These are phyloP conservation scores for Apeira syringaria DNA, from an alignment of 2,888 invertebrate genomes.

Conservation along the genomic window DNA sequence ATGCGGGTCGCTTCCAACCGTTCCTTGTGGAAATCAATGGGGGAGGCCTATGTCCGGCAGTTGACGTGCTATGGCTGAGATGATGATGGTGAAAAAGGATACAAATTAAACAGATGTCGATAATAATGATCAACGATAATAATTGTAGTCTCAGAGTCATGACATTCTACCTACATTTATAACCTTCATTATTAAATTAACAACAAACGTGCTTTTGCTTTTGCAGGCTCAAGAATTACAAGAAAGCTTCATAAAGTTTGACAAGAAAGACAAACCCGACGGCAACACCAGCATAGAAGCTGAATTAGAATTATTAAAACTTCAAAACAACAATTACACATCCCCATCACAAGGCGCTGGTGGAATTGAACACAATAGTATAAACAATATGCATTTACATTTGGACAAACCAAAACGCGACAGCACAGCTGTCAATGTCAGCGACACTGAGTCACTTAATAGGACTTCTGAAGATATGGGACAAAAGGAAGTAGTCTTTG, in stretches of 20 bases:
- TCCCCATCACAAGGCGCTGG: slow-evolving; percentile 42
- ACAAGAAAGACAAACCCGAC: slow-evolving; percentile 65
- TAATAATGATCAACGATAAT: too few species aligned
- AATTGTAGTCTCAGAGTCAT: too few species aligned
- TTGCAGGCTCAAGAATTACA: slow-evolving; percentile 65
- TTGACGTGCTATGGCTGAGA: too few species aligned
- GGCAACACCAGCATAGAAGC: slow-evolving; percentile 66
- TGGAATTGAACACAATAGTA: slow-evolving; percentile 49
- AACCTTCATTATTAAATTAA: too few species aligned
- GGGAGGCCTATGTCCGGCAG: too few species aligned
- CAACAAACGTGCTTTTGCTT: too few species aligned
- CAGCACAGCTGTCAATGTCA: slow-evolving; percentile 56
- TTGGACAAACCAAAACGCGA: slow-evolving; percentile 76
- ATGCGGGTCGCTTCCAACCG: too few species aligned
- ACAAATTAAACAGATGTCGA: too few species aligned
- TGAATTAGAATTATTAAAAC: slow-evolving; percentile 70
- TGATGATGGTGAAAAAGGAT: too few species aligned
- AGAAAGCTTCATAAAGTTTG: slow-evolving; percentile 52
- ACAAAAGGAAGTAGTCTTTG: slow-evolving; percentile 73
- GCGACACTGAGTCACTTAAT: slow-evolving; percentile 43
- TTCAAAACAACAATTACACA: slow-evolving; percentile 58
- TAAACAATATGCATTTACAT: slow-evolving; percentile 55
- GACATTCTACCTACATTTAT: too few species aligned
- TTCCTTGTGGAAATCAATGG: too few species aligned
- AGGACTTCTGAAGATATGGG: slow-evolving; percentile 56